These are phyloP conservation scores for Drosophila eugracilis DNA, from an alignment of 1,140 invertebrate genomes.

Conservation along the genomic window DNA sequence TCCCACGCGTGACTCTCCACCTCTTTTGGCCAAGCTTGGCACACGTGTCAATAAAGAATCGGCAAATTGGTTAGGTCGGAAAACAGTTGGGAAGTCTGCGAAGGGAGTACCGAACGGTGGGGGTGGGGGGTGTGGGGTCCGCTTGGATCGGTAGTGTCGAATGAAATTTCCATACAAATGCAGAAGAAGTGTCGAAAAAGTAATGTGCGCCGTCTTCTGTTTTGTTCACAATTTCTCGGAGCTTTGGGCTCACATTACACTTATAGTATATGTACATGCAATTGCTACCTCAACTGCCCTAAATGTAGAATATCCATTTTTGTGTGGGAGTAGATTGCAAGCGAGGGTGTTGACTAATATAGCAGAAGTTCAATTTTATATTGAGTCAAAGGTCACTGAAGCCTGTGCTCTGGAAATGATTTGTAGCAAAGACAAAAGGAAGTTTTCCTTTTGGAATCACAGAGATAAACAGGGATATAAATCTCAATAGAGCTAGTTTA, in stretches of 20 bases:
- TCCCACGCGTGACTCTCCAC: conserved; percentile 31
- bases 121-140: background rate
- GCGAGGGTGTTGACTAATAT: background rate
- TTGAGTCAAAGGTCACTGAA: background rate
- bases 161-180: conserved; percentile 36
- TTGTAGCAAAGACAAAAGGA: too few relatives aligned
- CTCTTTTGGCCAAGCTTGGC: too few relatives aligned
- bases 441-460: background rate
- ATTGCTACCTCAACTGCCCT: background rate
- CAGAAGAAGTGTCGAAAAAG: background rate
- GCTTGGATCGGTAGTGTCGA: background rate
- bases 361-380: background rate
- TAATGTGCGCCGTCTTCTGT: background rate
- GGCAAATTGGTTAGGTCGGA: conserved; percentile 21
- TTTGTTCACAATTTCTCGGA: conserved; percentile 5
- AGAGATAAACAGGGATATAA: background rate
- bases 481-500: background rate
- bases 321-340: background rate
- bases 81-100: conserved; percentile 14
- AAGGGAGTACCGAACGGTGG: conserved; percentile 2
- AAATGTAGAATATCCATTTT: background rate
- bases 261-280: conserved; percentile 1
- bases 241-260: conserved; percentile 1
- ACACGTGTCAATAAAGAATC: conserved; percentile 38
- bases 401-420: background rate